Evolutionary conservation across 2,113 vertebrate genomes (phyloP), one percentile per base, ranked within the genome.

Genomic region (Ceuthmochares aereus): DNA sequence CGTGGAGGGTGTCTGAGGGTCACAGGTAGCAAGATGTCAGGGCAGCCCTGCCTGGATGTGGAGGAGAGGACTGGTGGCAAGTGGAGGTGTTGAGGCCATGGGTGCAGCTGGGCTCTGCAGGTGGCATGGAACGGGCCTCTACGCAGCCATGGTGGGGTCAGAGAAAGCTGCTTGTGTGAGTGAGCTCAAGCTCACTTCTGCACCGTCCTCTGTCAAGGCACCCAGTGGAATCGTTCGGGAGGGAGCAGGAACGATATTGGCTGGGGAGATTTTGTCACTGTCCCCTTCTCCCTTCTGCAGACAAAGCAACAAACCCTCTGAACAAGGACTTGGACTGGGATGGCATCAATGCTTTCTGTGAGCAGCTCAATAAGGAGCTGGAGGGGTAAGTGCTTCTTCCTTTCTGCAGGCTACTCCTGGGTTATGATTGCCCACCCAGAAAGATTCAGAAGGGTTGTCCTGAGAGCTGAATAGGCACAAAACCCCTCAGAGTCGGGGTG

Each of bases 241-340:
- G 27, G 23, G 12, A n/a, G 15, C 0, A 1, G 66, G 37, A 27
- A 45, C 22, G 3, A 0, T 21, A 1, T 20, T 29, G 42, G 23
- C 7, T 29, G 27, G 25, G 47, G 47, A 54, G 22, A 5, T 51
- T 29, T 56, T 4, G 42, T 97, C 43, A 87, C 29, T 3, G 0
- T 29, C 12, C 7, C 20, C 55, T 78, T 51, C 30, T 94, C 43
- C 87, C 23, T 5, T 34, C n/a, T 0, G 1, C 97, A 99, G 99
- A 99, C 91, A 99, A 98, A 96, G 99, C 99, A 20, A 99, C 99
- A 42, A 99, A 99, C 84, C 99, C 99, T 56, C 95, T 99, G 77
- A 99, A 99, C 97, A 99, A 98, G 95, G 99, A 99, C 54, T 97
- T 98, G 40, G 98, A 99, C 96, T 99, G 99, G 99, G 98, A 99